Conservation (phyloP, 2,113 vertebrate species). For the Catharus fuscescens region DNA sequence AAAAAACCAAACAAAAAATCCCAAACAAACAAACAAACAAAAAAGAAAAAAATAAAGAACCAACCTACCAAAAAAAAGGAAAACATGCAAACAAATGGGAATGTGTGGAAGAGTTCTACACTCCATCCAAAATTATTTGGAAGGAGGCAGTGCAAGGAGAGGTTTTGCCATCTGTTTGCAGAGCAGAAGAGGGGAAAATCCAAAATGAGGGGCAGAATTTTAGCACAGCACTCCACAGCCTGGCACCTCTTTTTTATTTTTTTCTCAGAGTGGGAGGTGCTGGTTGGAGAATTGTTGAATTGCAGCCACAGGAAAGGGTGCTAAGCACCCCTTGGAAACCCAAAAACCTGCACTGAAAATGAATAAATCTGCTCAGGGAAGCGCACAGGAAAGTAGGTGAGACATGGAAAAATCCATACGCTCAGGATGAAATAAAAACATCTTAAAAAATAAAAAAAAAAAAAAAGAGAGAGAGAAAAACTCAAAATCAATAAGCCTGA, state of each 20-base stretch:
- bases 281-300: not conserved
- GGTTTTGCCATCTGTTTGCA: not conserved
- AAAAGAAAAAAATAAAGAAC: too few relatives aligned
- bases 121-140: not conserved
- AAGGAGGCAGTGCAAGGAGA: not conserved
- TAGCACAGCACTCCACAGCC: not conserved
- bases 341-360: not conserved
- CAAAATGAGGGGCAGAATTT: not conserved
- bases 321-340: not conserved
- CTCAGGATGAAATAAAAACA: not conserved
- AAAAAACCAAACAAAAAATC: too few relatives aligned
- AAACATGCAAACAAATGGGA: rapidly evolving
- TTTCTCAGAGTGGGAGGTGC: not conserved
- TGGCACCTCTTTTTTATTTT: not conserved
- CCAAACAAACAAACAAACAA: too few relatives aligned
- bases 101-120: not conserved
- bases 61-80: rapidly evolving
- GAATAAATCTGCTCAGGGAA: not conserved
- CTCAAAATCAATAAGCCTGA: conserved; percentile 3
- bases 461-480: not conserved
- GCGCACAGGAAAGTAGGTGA: not conserved
- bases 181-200: not conserved
- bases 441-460: not conserved
- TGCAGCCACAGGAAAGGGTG: not conserved
- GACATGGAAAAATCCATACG: not conserved